These are phyloP conservation scores for Diuraphis noxia DNA, from an alignment of 1,140 invertebrate species.

Conservation along the genomic window DNA sequence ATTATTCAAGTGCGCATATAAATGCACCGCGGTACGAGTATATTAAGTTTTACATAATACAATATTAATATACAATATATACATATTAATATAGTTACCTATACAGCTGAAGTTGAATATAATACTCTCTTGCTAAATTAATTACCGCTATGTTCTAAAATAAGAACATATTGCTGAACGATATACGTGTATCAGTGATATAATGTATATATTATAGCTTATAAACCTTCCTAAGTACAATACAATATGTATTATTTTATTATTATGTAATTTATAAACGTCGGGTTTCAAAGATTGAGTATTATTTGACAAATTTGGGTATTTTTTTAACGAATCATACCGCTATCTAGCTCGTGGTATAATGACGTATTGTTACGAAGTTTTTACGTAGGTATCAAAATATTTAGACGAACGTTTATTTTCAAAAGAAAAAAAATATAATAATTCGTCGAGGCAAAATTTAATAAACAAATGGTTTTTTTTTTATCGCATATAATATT, in stretches of 20 bases:
- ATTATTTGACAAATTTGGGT: rapidly evolving
- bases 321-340: not conserved
- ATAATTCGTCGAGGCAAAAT: too few species aligned
- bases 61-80: not conserved
- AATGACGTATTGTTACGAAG: not conserved
- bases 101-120: not conserved
- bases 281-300: not conserved
- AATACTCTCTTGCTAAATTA: not conserved
- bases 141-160: not conserved
- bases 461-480: too few species aligned
- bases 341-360: not conserved
- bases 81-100: too few species aligned
- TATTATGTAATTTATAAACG: not conserved
- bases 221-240: not conserved
- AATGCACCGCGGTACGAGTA: not conserved
- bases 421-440: not conserved
- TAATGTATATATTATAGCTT: too few species aligned
- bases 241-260: not conserved
- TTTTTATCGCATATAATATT: not conserved
- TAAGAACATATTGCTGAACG: not conserved
- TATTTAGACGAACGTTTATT: not conserved
- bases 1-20: not conserved
- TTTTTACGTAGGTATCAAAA: not conserved
- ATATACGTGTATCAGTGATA: not conserved
- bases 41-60: not conserved